Evolutionary conservation across 2,113 vertebrate genomes (phyloP).

Genomic region (Laticauda colubrina): DNA sequence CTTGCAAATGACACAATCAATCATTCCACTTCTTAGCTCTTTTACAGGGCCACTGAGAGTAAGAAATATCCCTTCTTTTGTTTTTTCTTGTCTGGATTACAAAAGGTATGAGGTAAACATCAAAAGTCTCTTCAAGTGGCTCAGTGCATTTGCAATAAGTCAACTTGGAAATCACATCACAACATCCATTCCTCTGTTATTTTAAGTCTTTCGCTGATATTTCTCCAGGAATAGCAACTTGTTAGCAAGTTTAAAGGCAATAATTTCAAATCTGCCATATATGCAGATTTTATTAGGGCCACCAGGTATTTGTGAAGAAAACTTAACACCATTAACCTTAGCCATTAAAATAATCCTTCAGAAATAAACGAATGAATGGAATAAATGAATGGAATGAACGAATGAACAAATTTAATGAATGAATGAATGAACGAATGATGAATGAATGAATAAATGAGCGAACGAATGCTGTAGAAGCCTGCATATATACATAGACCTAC

Average conservation of each 20-base stretch:
- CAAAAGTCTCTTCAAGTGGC: neutral
- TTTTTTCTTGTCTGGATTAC: neutral
- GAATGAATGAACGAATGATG: no score
- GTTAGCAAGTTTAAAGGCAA: conserved; percentile 6
- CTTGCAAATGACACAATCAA: neutral
- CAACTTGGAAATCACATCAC: neutral
- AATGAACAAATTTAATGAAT: rapidly evolving
- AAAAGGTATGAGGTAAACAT: neutral
- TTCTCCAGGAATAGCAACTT: conserved; percentile 3
- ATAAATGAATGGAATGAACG: no score
- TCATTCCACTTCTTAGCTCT: neutral
- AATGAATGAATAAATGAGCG: no score
- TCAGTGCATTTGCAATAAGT: neutral
- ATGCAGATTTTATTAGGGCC: neutral
- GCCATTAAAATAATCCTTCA: conserved; percentile 24
- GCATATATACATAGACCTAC: neutral
- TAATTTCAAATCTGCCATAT: conserved; percentile 30
- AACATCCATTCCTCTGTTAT: neutral
- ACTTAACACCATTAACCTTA: conserved; percentile 21
- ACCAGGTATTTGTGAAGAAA: conserved; percentile 26
- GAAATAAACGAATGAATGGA: neutral
- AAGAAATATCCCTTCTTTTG: neutral
- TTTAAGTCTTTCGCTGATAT: conserved; percentile 7
- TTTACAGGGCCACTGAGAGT: neutral
- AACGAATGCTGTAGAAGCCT: neutral